Evolutionary conservation across 2,797 vertebrate species (phyloP).

Genomic region (Tolypeutes matacus): DNA sequence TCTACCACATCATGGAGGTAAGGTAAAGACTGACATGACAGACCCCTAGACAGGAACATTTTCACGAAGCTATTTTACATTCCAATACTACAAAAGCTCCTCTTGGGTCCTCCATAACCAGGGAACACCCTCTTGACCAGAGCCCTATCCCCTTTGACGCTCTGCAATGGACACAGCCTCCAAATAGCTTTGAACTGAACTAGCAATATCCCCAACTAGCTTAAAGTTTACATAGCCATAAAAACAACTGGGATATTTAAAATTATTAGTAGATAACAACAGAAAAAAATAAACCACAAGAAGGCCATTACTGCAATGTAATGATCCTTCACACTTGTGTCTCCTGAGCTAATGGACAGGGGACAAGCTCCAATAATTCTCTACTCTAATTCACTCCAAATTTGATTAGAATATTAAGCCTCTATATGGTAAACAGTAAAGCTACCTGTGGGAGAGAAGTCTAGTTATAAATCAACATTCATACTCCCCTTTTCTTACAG

Average conservation of each 20-base stretch:
- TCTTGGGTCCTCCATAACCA: background rate
- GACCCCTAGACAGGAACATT: background rate
- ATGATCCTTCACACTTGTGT: background rate
- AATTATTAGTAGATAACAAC: background rate
- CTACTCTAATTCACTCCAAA: background rate
- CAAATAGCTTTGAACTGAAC: background rate
- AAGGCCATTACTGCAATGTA: background rate
- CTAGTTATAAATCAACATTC: constrained; percentile 10
- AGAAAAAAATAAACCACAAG: constrained; percentile 26
- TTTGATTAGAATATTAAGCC: constrained; percentile 47
- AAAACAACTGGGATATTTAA: constrained; percentile 28
- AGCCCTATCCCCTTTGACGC: background rate
- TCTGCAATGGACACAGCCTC: background rate
- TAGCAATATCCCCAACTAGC: background rate
- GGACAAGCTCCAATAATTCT: background rate
- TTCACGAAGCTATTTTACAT: background rate
- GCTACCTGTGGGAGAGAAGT: background rate
- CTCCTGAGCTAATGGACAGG: background rate
- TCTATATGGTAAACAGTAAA: background rate
- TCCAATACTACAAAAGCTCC: background rate
- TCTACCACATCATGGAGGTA: background rate
- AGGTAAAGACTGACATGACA: background rate
- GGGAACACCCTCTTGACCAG: background rate
- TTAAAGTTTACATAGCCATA: background rate
- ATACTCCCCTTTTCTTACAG: background rate